phyloP scores from a whole-genome alignment of 2,888 invertebrate genomes.

The Lottia gigantea region DNA sequence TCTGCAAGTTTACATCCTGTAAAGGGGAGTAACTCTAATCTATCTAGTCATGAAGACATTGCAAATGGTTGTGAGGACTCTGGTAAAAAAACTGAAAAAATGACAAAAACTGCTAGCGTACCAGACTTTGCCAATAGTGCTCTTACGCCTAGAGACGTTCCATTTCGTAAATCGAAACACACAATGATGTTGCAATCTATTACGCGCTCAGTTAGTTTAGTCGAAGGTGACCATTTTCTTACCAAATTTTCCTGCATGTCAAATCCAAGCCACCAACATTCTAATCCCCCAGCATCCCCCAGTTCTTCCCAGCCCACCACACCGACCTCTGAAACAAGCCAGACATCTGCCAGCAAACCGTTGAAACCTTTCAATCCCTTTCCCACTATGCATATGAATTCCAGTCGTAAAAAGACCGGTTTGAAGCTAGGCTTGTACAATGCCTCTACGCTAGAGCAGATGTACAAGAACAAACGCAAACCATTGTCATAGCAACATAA shows the following conservation, averaged over 20 bases:
- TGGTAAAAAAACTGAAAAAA: too few species aligned
- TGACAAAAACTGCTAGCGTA: neutral
- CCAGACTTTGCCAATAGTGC: neutral
- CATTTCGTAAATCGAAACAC: neutral
- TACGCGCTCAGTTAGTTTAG: neutral
- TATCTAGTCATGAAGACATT: too few species aligned
- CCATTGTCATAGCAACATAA: too few species aligned
- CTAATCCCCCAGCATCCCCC: neutral
- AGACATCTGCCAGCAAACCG: slow-evolving; percentile 19
- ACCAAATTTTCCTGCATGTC: slow-evolving; percentile 22
- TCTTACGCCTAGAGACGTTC: neutral
- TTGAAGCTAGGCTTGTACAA: slow-evolving; percentile 65
- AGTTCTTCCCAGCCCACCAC: slow-evolving; percentile 13
- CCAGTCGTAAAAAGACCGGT: slow-evolving; percentile 60
- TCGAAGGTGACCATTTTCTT: neutral
- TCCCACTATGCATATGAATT: slow-evolving; percentile 60
- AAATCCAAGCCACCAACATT: neutral
- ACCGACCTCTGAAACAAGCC: slow-evolving; percentile 5
- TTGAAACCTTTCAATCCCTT: slow-evolving; percentile 62
- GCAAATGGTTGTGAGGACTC: too few species aligned
- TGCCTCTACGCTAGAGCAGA: slow-evolving; percentile 43
- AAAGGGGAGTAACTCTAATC: neutral
- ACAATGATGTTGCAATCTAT: slow-evolving; percentile 1
- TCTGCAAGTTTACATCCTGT: neutral
- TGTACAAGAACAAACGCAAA: too few species aligned